Percentiles rank a stretch among this genome's conserved stretches.
Evolutionary conservation across 2,888 invertebrate species (phyloP).

Genomic region (Ormyrus labotus): DNA sequence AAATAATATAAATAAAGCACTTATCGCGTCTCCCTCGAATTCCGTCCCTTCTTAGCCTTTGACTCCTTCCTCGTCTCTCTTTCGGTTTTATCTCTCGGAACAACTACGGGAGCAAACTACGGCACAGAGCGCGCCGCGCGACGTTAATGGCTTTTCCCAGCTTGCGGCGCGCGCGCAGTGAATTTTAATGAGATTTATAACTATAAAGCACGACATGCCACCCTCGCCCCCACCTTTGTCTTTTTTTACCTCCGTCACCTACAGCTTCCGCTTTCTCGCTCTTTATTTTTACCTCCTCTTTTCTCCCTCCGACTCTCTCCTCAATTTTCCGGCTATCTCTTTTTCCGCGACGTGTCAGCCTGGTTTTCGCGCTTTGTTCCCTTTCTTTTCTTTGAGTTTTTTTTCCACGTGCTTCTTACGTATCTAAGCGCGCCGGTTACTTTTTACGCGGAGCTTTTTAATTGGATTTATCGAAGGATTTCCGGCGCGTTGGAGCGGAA

Average conservation of each 20-base stretch:
- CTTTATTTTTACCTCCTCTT: neutral
- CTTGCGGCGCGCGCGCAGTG: conserved; percentile 61
- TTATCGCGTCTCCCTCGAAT: neutral
- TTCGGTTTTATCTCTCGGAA: conserved; percentile 24
- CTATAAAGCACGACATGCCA: conserved; percentile 63
- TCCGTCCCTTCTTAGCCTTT: neutral
- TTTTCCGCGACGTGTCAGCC: neutral
- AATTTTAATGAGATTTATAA: conserved; percentile 74
- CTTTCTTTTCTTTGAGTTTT: too few species aligned
- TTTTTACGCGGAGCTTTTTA: too few species aligned
- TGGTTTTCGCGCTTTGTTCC: neutral
- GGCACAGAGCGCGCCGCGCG: conserved; percentile 43
- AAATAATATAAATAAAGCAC: too few species aligned
- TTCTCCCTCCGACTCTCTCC: neutral
- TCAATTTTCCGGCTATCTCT: conserved; percentile 15
- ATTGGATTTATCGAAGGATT: too few species aligned
- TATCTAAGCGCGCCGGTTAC: too few species aligned
- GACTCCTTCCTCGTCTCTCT: neutral
- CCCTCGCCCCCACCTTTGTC: neutral
- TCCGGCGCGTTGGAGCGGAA: too few species aligned
- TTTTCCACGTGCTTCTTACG: too few species aligned
- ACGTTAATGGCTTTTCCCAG: conserved; percentile 69
- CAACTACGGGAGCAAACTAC: conserved; percentile 10
- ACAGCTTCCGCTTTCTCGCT: conserved; percentile 11
- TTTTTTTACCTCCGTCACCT: conserved; percentile 11